phyloP scores from a whole-genome alignment of 1,140 invertebrate species.

The Procambarus virginalis region DNA sequence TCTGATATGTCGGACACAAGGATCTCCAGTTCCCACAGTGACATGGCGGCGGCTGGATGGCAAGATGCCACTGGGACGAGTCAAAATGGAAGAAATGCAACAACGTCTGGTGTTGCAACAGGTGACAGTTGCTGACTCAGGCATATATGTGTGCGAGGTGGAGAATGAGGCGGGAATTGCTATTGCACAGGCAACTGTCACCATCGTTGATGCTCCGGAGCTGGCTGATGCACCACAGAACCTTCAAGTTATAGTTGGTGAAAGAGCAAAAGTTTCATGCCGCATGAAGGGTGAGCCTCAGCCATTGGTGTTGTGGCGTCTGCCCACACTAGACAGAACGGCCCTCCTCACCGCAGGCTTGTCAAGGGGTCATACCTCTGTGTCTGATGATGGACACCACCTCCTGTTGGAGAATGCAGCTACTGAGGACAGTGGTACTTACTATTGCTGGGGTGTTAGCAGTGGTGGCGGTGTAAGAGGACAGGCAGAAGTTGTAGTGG shows the following conservation, averaged over 20 bases:
- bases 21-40: conserved; percentile 6
- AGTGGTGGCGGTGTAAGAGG: conserved; percentile 44
- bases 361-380: conserved; percentile 5
- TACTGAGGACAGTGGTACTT: conserved; percentile 38
- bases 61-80: conserved; percentile 30
- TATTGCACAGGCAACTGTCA: not conserved
- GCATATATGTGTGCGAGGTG: conserved; percentile 38
- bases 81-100: conserved; percentile 9
- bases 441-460: conserved; percentile 50
- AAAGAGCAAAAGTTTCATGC: conserved; percentile 33
- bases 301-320: conserved; percentile 63
- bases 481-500: conserved; percentile 32
- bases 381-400: conserved; percentile 36
- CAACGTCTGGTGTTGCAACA: conserved; percentile 17
- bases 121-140: conserved; percentile 24
- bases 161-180: conserved; percentile 40
- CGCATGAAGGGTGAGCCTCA: conserved; percentile 55
- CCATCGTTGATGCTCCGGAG: conserved; percentile 33
- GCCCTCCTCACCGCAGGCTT: conserved; percentile 33
- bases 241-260: conserved; percentile 42
- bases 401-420: conserved; percentile 10
- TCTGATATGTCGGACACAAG: conserved; percentile 17
- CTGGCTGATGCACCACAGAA: conserved; percentile 42
- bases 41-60: conserved; percentile 42
- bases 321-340: conserved; percentile 54